These are phyloP conservation scores for Sardina pilchardus DNA, from an alignment of 2,113 vertebrate genomes.

Conservation along the genomic window DNA sequence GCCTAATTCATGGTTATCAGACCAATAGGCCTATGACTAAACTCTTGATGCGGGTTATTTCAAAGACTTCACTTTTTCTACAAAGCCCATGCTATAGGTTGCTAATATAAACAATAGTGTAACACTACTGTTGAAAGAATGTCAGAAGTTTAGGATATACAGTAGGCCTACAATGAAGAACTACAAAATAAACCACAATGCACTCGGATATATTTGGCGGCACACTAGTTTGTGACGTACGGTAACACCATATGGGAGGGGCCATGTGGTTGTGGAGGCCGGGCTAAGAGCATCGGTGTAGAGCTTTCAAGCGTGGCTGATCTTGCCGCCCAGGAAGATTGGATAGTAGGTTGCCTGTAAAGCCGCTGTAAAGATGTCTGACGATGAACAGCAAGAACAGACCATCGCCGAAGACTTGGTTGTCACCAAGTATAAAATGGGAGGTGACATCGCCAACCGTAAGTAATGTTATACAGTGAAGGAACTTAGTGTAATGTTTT, in stretches of 20 bases:
- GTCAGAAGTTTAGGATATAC: neutral
- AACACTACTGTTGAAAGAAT: too few species aligned
- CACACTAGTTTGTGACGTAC: neutral
- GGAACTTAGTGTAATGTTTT: neutral
- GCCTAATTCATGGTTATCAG: too few species aligned
- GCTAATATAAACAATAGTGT: too few species aligned
- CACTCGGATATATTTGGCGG: neutral
- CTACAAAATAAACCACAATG: neutral
- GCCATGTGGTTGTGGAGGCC: conserved; percentile 8
- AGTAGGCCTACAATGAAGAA: neutral
- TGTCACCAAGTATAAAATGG: conserved; percentile 97
- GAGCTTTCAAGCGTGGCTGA: conserved; percentile 6
- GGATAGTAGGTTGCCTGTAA: conserved; percentile 30
- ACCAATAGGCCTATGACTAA: too few species aligned
- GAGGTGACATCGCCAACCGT: conserved; percentile 92
- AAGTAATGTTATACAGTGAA: conserved; percentile 59
- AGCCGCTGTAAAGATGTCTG: conserved; percentile 82
- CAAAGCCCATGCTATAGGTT: too few species aligned
- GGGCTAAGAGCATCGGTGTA: neutral
- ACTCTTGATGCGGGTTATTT: too few species aligned
- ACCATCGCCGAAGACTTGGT: conserved; percentile 94
- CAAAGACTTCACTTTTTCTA: too few species aligned
- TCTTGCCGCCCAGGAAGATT: neutral
- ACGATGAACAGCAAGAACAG: conserved; percentile 90
- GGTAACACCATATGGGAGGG: neutral